Base-by-base conservation (phyloP, 2,888 invertebrate genomes). In the Philopedon plagiatum region DNA sequence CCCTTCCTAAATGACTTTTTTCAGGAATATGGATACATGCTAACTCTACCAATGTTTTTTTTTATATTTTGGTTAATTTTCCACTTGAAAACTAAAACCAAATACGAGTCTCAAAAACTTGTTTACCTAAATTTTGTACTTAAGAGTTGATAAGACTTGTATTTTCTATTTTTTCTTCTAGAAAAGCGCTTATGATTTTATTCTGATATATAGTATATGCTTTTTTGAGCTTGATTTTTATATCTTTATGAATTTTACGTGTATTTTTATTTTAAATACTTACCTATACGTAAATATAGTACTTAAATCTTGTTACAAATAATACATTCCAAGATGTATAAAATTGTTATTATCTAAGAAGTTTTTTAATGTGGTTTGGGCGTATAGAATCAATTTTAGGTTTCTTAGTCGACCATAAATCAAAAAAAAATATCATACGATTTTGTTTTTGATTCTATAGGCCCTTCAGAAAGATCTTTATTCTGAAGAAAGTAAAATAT, bases 321-420 rank as follows among this genome's bases (percentile, higher is more conserved):
- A 13, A n/a, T 39, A 23, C 58, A 58, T 58, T 58, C 58, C 58
- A 58, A 39, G 39, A 4, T 58, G 15, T 37, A 44, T 13, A 44
- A 13, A 44, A n/a, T 13, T 44, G 26, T 26, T 26, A 26, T 26
- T 26, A 3, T 26, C 3, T 26, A 26, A 26, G 3, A 5, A 26
- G 26, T 3, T 26, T 26, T 26, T 26, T 26, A n/a, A 26, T 26
- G 26, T 26, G 26, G 26, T 26, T 7, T 3, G 7, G 26, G 26
- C 26, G 26, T 26, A 26, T 26, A 26, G 26, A 26, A 26, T 3
- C 7, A 26, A 26, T 26, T 5, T 26, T 26, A n/a, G n/a, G n/a
- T n/a, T n/a, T n/a, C n/a, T n/a, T n/a, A n/a, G n/a, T n/a, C n/a
- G n/a, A n/a, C n/a, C n/a, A n/a, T n/a, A n/a, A n/a, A n/a, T n/a